phyloP scores from a whole-genome alignment of 1,140 invertebrate genomes.

The Hylyphantes graminicola region DNA sequence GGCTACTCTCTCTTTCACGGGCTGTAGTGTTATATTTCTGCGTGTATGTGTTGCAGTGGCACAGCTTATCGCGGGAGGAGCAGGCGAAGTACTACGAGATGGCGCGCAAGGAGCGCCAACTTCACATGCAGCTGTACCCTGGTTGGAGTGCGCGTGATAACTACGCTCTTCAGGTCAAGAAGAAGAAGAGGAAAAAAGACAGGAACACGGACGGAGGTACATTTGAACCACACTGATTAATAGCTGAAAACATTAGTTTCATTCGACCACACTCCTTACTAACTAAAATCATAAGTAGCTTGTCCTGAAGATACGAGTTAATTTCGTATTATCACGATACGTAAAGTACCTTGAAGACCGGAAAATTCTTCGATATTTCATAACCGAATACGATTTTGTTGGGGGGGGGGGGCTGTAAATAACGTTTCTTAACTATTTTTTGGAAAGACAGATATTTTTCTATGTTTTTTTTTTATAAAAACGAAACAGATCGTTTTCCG shows the following conservation, averaged over 20 bases:
- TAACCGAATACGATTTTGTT: too few species aligned
- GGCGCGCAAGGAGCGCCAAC: slow-evolving; percentile 97
- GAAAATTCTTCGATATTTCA: too few species aligned
- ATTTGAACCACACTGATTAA: not conserved
- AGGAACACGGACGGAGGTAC: slow-evolving; percentile 90
- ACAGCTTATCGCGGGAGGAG: slow-evolving; percentile 97
- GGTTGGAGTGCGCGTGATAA: slow-evolving; percentile 99
- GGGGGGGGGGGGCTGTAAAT: too few species aligned
- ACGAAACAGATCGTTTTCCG: too few species aligned
- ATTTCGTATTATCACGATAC: too few species aligned
- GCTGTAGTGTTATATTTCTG: slow-evolving; percentile 86
- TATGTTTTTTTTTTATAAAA: too few species aligned
- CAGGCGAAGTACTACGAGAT: slow-evolving; percentile 99
- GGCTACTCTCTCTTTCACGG: slow-evolving; percentile 65
- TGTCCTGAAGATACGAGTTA: too few species aligned
- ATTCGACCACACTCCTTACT: not conserved
- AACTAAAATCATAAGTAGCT: too few species aligned
- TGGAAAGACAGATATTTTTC: too few species aligned
- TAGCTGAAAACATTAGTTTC: not conserved
- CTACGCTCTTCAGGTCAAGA: slow-evolving; percentile 98
- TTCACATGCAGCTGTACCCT: slow-evolving; percentile 98
- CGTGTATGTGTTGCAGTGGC: slow-evolving; percentile 81
- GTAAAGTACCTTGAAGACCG: too few species aligned
- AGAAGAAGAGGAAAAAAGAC: slow-evolving; percentile 99
- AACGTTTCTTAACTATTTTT: too few species aligned